phyloP scores from a whole-genome alignment of 1,140 invertebrate species.

The Caenorhabditis inopinata region DNA sequence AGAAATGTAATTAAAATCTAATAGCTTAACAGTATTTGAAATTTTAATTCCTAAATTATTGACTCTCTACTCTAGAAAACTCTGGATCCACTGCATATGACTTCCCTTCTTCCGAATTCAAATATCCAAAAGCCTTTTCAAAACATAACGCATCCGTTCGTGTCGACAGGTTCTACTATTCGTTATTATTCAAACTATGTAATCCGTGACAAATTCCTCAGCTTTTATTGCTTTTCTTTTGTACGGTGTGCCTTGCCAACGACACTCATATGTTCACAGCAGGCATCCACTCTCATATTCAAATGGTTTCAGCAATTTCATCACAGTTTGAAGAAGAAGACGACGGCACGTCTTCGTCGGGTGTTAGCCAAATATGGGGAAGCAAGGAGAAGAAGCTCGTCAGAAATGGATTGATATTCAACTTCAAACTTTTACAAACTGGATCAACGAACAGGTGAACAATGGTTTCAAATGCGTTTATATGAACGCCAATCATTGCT shows the following conservation, averaged over 20 bases:
- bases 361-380: slow-evolving; percentile 1
- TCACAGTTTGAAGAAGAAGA: not conserved
- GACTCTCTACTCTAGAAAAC: no score
- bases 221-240: slow-evolving; percentile 27
- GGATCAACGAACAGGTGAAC: slow-evolving; percentile 89
- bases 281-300: not conserved
- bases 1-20: no score
- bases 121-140: no score
- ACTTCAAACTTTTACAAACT: slow-evolving; percentile 93
- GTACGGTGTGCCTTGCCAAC: not conserved
- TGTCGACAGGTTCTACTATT: not conserved
- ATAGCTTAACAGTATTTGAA: no score
- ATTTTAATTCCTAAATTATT: no score
- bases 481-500: no score
- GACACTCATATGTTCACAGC: not conserved
- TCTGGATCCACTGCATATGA: no score
- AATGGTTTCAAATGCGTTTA: no score
- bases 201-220: slow-evolving; percentile 22
- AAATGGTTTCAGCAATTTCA: not conserved
- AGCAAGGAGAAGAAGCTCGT: slow-evolving; percentile 34
- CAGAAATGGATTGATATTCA: slow-evolving; percentile 86
- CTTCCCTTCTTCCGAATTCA: no score
- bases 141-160: not conserved
- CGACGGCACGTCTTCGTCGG: not conserved
- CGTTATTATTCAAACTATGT: slow-evolving; percentile 22